Evolutionary conservation across 2,888 invertebrate genomes (phyloP).

Genomic region (Scaptomyza tumidula): DNA sequence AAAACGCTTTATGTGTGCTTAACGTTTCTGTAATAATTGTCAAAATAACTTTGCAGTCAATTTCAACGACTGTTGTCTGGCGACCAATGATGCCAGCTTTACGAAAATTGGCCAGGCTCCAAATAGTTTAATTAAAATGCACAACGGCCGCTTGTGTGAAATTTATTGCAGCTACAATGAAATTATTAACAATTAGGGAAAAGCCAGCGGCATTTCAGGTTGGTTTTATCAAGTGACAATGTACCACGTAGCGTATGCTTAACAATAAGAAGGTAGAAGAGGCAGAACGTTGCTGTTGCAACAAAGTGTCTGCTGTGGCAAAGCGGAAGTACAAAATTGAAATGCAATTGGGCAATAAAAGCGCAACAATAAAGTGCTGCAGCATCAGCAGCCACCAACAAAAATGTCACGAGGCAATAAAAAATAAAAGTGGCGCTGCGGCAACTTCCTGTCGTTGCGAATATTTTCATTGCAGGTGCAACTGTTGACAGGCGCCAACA

Average conservation of each 20-base stretch:
- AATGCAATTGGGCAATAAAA: slow-evolving; percentile 58
- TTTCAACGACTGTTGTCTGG: slow-evolving; percentile 25
- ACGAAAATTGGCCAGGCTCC: background rate
- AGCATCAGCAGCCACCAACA: background rate
- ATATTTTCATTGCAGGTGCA: slow-evolving; percentile 24
- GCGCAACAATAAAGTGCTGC: slow-evolving; percentile 13
- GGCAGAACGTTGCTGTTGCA: slow-evolving; percentile 17
- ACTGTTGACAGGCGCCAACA: slow-evolving; percentile 28
- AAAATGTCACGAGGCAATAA: slow-evolving; percentile 21
- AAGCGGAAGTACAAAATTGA: slow-evolving; percentile 50
- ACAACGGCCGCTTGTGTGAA: slow-evolving; percentile 29
- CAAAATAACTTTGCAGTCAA: slow-evolving; percentile 23
- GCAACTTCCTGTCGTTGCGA: slow-evolving; percentile 35
- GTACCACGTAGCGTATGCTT: slow-evolving; percentile 37
- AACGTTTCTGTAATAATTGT: slow-evolving; percentile 27
- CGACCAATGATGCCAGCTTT: slow-evolving; percentile 30
- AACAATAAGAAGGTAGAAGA: slow-evolving; percentile 19
- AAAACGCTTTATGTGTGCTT: slow-evolving; percentile 50
- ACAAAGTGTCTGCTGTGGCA: slow-evolving; percentile 24
- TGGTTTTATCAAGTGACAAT: slow-evolving; percentile 45
- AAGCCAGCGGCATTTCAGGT: slow-evolving; percentile 23
- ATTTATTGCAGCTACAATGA: slow-evolving; percentile 50
- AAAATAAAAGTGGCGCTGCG: slow-evolving; percentile 28
- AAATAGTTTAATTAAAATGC: slow-evolving; percentile 61
- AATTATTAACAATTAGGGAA: slow-evolving; percentile 50